Evolutionary conservation across 2,888 invertebrate genomes (phyloP), one percentile per base, ranked within the genome.

Genomic region (Ephialtes manifestator): DNA sequence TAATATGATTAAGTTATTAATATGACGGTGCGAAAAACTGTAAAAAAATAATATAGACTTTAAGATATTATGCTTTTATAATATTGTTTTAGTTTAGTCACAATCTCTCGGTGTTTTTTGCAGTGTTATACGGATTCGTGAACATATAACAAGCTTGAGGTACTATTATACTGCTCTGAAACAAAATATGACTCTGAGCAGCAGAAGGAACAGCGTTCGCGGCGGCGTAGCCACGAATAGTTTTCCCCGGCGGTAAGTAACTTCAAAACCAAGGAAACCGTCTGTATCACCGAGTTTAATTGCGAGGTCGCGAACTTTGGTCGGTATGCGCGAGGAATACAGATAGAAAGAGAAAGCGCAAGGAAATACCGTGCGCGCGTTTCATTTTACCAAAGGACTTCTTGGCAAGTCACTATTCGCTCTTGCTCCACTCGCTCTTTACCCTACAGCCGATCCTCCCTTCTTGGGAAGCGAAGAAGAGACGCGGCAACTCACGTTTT

Each of bases 271-370:
- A 79, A 84, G 86, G 81, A 79, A 86, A 84, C 76, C 72, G 83
- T 74, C 58, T 77, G 85, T 85, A 84, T 83, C 78, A 78, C 76
- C 63, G 85, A 77, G 86, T 83, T 88, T 89, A 89, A 89, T 88
- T 88, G 86, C 83, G 88, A 87, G 88, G 86, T 86, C 83, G 87
- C 71, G 79, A 87, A 88, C 83, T 88, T 89, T 85, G 79, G 78
- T 72, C 74, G 81, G 79, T 75, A 79, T 84, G 87, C 78, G 83
- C 60, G 77, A 20, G 71, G 86, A 84, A 87, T 86, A 85, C 83
- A 72, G 75, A 76, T 70, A 58, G 71, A 43, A 58, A 81, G 71
- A 80, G 76, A 71, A 31, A 84, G 63, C 51, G 51, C 71, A 60
- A 71, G 65, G 75, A 65, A 58, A 31, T 51, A 10, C 24, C 31